Evolutionary conservation across 2,797 vertebrate genomes (phyloP), one percentile per base, ranked within the genome.

Genomic region (Bradypus variegatus): DNA sequence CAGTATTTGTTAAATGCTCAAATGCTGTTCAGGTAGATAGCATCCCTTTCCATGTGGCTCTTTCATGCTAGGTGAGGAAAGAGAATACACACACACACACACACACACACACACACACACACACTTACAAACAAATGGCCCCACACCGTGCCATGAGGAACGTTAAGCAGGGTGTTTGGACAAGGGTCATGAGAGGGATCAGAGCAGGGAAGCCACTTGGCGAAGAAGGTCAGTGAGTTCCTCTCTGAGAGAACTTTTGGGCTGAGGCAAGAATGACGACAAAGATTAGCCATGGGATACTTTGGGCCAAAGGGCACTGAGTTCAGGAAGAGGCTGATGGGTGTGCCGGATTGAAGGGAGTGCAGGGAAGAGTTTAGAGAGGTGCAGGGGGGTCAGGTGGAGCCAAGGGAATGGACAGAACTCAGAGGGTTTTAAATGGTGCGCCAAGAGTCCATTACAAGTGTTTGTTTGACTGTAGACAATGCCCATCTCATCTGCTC

Each of bases 281-380:
- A 31, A 38, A 45, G 36, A n/a, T 36, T 38, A 67, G 75, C 29
- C 8, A 7, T 25, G 5, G 53, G 41, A 48, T 14, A 15, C 64
- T 41, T 62, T 73, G 62, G 55, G 48, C 6, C 27, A 33, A 50
- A 62, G 3, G 48, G 70, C 23, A 2, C 10, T 9, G 2, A 33
- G 33, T 3, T 69, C 3, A 78, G 9, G 36, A 11, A 27, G 48
- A 50, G 36, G 31, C 23, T n/a, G 6, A 48, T 41, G 16, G 33
- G 33, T 3, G 1, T 0, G 8, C 2, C 31, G 6, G 6, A 12
- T 13, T 14, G n/a, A 75, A 11, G 4, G 36, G 50, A 19, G 9
- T 19, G 0, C 4, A 13, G 12, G 16, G 5, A 31, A 88, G 2
- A 25, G 3, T 60, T 50, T 33, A 84, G 69, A 87, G 64, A 18